Percentiles rank a stretch among this genome's conserved stretches.
Evolutionary conservation across 2,113 vertebrate species (phyloP).

Genomic region (Odocoileus hemionus): DNA sequence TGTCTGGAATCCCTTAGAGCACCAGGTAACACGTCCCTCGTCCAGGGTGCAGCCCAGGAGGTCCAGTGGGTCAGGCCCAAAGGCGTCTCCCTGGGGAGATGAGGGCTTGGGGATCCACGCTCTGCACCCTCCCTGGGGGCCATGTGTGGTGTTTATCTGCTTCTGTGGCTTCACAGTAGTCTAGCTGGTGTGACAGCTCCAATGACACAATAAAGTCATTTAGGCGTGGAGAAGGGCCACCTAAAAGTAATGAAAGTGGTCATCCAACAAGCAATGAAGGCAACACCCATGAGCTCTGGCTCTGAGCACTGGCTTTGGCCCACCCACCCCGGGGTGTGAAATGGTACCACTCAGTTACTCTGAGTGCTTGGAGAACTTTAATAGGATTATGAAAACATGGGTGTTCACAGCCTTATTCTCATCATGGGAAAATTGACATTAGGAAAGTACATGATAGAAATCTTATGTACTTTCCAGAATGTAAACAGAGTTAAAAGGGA

Average conservation of each 20-base stretch:
- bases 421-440: slow-evolving; percentile 48
- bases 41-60: background rate
- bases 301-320: fast-evolving
- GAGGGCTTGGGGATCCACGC: fast-evolving
- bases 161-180: background rate
- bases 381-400: slow-evolving; percentile 47
- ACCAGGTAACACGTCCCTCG: fast-evolving
- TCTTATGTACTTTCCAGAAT: slow-evolving; percentile 42
- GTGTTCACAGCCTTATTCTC: slow-evolving; percentile 63
- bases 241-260: fast-evolving
- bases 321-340: background rate
- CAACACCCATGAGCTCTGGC: fast-evolving
- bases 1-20: background rate
- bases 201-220: fast-evolving
- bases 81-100: background rate
- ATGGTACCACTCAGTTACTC: background rate
- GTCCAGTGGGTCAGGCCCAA: fast-evolving
- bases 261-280: background rate
- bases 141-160: background rate
- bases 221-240: background rate
- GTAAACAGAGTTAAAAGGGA: slow-evolving; percentile 55
- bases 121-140: background rate
- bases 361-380: background rate
- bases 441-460: slow-evolving; percentile 52
- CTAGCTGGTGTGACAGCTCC: background rate